A percentile compares a stretch with the other conserved stretches of the same genome.
Evolutionary conservation across 1,140 invertebrate genomes (phyloP).

Genomic region (Drosophila bocki): DNA sequence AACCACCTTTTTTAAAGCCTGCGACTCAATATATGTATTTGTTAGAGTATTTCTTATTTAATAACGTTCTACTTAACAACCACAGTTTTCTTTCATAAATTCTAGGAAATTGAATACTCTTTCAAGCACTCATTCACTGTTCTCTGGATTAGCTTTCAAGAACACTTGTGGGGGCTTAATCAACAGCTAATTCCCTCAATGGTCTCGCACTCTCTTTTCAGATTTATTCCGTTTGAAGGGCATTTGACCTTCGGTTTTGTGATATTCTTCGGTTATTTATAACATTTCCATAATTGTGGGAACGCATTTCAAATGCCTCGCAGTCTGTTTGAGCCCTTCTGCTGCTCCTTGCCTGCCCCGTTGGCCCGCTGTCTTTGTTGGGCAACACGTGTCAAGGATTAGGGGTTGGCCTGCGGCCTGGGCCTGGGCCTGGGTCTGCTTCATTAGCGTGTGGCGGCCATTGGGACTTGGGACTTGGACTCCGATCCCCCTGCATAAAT

Average conservation of each 20-base stretch:
- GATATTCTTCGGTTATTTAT: constrained; percentile 19
- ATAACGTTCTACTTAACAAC: not conserved
- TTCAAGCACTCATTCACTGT: not conserved
- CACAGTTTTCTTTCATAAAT: not conserved
- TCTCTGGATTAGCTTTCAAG: not conserved
- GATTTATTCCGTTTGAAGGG: constrained; percentile 3
- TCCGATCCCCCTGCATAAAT: constrained; percentile 25
- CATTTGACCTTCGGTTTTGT: constrained; percentile 9
- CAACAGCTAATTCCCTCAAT: not conserved
- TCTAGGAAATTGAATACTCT: not conserved
- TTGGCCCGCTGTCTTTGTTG: constrained; percentile 28
- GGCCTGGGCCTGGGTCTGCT: constrained; percentile 24
- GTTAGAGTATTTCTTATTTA: not conserved
- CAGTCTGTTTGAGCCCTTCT: constrained; percentile 35
- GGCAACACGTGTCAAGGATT: constrained; percentile 55
- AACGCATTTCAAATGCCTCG: constrained; percentile 51
- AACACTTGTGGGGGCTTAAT: not conserved
- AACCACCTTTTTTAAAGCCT: not conserved
- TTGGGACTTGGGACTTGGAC: constrained; percentile 21
- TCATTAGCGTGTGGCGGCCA: constrained; percentile 52
- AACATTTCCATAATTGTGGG: constrained; percentile 53
- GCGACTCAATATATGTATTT: not conserved
- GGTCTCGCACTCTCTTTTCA: not conserved
- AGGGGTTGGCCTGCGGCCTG: constrained; percentile 42
- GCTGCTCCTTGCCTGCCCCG: not conserved